Conservation (phyloP, 2,797 vertebrate species). For the Pitangus sulphuratus region DNA sequence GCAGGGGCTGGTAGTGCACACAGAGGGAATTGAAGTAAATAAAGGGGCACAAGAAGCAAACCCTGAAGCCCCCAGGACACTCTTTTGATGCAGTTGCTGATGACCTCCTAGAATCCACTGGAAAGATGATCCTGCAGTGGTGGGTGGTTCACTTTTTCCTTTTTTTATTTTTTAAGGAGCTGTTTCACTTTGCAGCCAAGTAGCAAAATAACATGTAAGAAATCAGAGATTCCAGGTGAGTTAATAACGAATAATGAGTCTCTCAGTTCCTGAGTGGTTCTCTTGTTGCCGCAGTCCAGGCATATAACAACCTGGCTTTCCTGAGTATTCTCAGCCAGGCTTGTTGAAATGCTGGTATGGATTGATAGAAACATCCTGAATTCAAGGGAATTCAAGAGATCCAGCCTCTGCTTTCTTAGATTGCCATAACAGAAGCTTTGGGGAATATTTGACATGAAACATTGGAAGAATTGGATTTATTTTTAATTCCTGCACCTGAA, state of each 20-base stretch:
- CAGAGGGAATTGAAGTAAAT: not conserved
- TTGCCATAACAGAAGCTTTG: not conserved
- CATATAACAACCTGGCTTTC: not conserved
- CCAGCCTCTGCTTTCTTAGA: not conserved
- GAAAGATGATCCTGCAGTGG: not conserved
- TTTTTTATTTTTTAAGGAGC: not conserved
- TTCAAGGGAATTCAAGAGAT: not conserved
- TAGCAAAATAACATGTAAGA: not conserved
- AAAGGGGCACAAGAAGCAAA: not conserved
- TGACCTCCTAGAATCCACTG: not conserved
- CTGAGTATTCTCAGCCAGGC: not conserved
- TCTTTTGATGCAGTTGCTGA: not conserved
- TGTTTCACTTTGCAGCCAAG: not conserved
- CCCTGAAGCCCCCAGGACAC: not conserved
- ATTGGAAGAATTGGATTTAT: not conserved
- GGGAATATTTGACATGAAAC: not conserved
- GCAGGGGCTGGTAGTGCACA: not conserved
- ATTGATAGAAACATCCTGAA: not conserved
- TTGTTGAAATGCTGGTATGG: not conserved
- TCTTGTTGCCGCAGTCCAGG: not conserved
- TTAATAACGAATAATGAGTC: constrained; percentile 37
- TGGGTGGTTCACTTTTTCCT: not conserved
- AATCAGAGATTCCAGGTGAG: constrained; percentile 29
- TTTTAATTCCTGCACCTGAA: not conserved
- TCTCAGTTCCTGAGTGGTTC: constrained; percentile 1